Evolutionary conservation across 2,888 invertebrate genomes (phyloP), one percentile per base, ranked within the genome.

Genomic region (Pterostichus madidus): DNA sequence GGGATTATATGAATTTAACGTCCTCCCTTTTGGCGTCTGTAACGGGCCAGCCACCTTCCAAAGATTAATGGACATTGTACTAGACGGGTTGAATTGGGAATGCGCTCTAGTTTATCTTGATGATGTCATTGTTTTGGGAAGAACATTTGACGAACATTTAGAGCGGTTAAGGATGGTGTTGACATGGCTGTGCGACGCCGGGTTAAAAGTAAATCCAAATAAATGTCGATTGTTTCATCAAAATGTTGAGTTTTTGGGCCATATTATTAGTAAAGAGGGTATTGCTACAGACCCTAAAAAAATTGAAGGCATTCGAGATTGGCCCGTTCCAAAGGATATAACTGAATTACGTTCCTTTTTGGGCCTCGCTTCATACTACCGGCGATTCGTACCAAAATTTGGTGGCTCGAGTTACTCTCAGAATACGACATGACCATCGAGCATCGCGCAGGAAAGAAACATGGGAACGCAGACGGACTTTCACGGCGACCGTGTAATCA

Each of bases 321-420:
- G 53, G 53, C 5, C 13, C 13, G 7, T 53, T 5, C 87, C 87
- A 0, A 77, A 15, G 2, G 85, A 61, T 52, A 4, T 85, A 0
- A 84, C 84, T 10, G 56, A 85, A 59, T 44, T 86, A 5, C 73
- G 85, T 6, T 17, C 83, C 7, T 87, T 87, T 56, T 61, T 88
- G 0, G 87, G 87, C 0, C 64, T 87, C 53, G 81, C 84, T 5
- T 84, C 84, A 0, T 88, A 86, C 85, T 88, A 86, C 79, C 82
- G 87, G 0, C 83, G 86, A 35, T 88, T 86, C 68, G 85, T 87
- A 8, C 75, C 52, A 0, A 68, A 84, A 5, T 85, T 86, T 13
- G 80, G 10, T 80, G 80, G 80, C 44, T 80, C 2, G 80, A 80
- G 64, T 68, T 64, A 6, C 13, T 80, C 6, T 11, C 64, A 2